phyloP scores from a whole-genome alignment of 92 coral and sea anemone genomes.

The Porites lobata region DNA sequence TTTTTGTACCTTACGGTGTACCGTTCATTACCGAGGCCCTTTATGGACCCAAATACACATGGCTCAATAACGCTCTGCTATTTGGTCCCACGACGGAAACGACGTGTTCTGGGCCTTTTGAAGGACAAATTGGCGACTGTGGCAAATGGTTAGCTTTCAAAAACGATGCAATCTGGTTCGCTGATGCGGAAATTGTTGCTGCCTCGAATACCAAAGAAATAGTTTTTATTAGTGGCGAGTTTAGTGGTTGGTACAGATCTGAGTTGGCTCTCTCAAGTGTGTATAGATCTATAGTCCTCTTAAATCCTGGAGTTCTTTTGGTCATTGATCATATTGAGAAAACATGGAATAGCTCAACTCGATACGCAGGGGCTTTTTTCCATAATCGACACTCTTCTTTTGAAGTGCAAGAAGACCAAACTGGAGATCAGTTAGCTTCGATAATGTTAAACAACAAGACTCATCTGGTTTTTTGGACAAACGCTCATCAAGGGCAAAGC shows the following conservation, averaged over 20 bases:
- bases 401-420: slow-evolving; percentile 1
- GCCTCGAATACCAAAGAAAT: slow-evolving; percentile 58
- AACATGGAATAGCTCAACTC: slow-evolving; percentile 33
- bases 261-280: slow-evolving; percentile 72
- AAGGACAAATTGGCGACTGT: slow-evolving; percentile 90
- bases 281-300: slow-evolving; percentile 70
- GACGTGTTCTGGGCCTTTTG: slow-evolving; percentile 51
- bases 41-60: slow-evolving; percentile 95
- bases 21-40: slow-evolving; percentile 88
- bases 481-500: slow-evolving; percentile 37
- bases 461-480: slow-evolving; percentile 57
- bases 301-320: slow-evolving; percentile 67
- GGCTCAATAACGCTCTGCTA: slow-evolving; percentile 83
- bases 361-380: slow-evolving; percentile 85
- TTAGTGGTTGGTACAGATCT: slow-evolving; percentile 74
- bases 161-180: slow-evolving; percentile 65
- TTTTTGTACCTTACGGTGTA: slow-evolving; percentile 79
- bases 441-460: slow-evolving; percentile 33
- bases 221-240: slow-evolving; percentile 85
- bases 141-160: slow-evolving; percentile 64
- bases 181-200: slow-evolving; percentile 75
- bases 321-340: slow-evolving; percentile 79
- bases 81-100: slow-evolving; percentile 70
- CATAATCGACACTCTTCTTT: slow-evolving; percentile 79
- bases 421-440: slow-evolving; percentile 45